phyloP scores from a whole-genome alignment of 2,113 vertebrate genomes.

The Rattus norvegicus region DNA sequence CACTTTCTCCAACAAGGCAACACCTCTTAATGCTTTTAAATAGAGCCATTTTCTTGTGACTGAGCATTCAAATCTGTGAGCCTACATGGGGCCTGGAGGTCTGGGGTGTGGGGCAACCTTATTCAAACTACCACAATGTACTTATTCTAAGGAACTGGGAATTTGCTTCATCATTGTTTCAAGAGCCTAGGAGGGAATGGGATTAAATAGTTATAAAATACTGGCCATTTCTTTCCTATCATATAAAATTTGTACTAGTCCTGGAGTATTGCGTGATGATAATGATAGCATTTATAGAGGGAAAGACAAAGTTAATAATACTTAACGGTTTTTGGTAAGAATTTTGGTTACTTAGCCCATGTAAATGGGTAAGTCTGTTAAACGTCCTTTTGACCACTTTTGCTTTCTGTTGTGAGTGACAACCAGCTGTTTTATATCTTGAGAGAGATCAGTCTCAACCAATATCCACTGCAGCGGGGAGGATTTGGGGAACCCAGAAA shows the following conservation, averaged over 20 bases:
- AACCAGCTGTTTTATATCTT: not conserved
- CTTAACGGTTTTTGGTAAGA: not conserved
- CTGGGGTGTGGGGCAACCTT: not conserved
- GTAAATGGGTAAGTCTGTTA: not conserved
- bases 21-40: not conserved
- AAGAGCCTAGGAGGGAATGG: not conserved
- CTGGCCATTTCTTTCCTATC: not conserved
- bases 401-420: not conserved
- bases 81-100: not conserved
- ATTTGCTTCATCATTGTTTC: not conserved
- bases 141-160: not conserved
- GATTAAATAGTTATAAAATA: not conserved
- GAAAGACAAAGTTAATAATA: slow-evolving; percentile 16
- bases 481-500: not conserved
- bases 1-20: not conserved
- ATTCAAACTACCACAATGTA: not conserved
- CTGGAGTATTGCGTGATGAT: not conserved
- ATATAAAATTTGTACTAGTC: not conserved
- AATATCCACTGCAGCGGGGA: not conserved
- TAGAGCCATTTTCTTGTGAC: not conserved
- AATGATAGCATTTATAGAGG: not conserved
- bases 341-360: not conserved
- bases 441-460: not conserved
- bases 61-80: not conserved
- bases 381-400: not conserved